phyloP scores from a whole-genome alignment of 2,888 invertebrate genomes.

The Calameuta idolon region DNA sequence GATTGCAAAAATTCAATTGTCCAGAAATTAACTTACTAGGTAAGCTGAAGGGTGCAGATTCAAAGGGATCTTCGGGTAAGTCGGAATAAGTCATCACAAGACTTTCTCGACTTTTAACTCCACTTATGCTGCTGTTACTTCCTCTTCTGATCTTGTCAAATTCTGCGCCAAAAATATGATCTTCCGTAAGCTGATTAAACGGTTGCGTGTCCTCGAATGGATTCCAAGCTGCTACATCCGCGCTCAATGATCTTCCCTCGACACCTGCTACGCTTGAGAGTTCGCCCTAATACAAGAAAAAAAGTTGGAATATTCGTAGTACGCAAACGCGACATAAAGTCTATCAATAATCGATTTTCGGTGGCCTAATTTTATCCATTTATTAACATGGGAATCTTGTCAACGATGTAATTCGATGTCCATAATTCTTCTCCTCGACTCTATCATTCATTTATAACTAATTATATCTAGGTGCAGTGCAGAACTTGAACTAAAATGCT shows the following conservation, averaged over 20 bases:
- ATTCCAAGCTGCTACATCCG: constrained; percentile 83
- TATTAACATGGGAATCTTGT: not conserved
- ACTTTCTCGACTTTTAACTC: constrained; percentile 78
- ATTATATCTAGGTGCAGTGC: constrained; percentile 42
- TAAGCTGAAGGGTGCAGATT: constrained; percentile 84
- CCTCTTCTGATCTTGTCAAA: constrained; percentile 85
- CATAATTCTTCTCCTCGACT: not conserved
- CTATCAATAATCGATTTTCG: not conserved
- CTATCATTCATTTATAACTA: not conserved
- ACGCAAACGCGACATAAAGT: not conserved
- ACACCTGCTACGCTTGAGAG: constrained; percentile 60
- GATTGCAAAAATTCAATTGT: constrained; percentile 29
- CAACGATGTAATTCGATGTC: not conserved
- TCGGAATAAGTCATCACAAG: constrained; percentile 75
- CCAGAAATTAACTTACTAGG: constrained; percentile 69
- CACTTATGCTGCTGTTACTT: constrained; percentile 81
- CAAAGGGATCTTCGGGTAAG: constrained; percentile 80
- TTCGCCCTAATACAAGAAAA: constrained; percentile 56
- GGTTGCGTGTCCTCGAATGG: constrained; percentile 82
- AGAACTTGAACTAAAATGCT: constrained; percentile 27
- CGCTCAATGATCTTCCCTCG: constrained; percentile 66
- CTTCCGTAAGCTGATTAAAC: constrained; percentile 81
- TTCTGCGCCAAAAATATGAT: constrained; percentile 85
- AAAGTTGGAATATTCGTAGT: not conserved
- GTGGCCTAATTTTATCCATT: not conserved